These are phyloP conservation scores for Aproaerema taeniolella DNA, from an alignment of 2,888 invertebrate genomes.

Conservation along the genomic window DNA sequence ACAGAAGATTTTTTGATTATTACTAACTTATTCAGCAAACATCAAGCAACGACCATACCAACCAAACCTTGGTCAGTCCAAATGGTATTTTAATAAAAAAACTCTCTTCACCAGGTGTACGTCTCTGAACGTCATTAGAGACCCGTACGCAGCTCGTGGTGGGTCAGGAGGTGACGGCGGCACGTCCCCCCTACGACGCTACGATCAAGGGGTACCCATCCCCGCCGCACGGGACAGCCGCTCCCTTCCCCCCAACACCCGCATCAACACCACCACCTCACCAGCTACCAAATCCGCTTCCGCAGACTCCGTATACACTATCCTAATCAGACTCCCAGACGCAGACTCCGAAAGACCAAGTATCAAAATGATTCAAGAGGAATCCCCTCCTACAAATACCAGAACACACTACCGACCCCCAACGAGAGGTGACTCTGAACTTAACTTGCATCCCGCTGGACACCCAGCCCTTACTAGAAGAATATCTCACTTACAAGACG, in stretches of 20 bases:
- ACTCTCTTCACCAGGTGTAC: constrained; percentile 84
- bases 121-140: constrained; percentile 89
- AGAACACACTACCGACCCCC: constrained; percentile 69
- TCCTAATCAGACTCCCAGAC: constrained; percentile 90
- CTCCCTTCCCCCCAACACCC: constrained; percentile 79
- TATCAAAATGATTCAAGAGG: constrained; percentile 92
- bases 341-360: constrained; percentile 82
- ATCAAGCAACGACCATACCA: too few relatives aligned
- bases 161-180: constrained; percentile 71
- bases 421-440: constrained; percentile 74
- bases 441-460: constrained; percentile 73
- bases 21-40: too few relatives aligned
- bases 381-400: constrained; percentile 74
- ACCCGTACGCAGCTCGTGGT: constrained; percentile 79
- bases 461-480: constrained; percentile 64
- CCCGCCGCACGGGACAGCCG: constrained; percentile 76
- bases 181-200: constrained; percentile 67
- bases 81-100: too few relatives aligned
- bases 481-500: constrained; percentile 85
- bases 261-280: constrained; percentile 77
- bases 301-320: constrained; percentile 92
- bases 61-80: too few relatives aligned
- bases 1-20: too few relatives aligned
- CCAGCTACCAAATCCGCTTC: constrained; percentile 78
- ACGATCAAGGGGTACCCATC: constrained; percentile 57